Evolutionary conservation across 2,113 vertebrate genomes (phyloP), one percentile per base, ranked within the genome.

Genomic region (Panthera uncia): DNA sequence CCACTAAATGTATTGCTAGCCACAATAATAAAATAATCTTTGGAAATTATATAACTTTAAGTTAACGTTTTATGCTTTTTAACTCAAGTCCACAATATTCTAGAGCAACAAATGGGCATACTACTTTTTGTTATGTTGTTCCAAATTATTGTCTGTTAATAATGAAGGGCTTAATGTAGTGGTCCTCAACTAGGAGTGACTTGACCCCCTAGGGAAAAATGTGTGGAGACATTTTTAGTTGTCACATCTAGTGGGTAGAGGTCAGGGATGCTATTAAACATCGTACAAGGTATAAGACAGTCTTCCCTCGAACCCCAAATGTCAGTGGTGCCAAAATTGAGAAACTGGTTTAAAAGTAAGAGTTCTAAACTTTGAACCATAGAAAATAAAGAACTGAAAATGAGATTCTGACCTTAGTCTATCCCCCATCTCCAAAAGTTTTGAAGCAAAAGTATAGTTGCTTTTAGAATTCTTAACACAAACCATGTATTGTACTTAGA

Each of bases 391-490:
- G 11, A 92, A 66, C n/a, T 63, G 29, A 93, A 91, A 89, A 52
- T 91, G 38, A 88, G n/a, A 38, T 85, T 36, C 61, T 89, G 25
- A 29, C 15, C 31, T 84, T 14, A 68, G 21, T 80, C 63, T 23
- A 14, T 84, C 63, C n/a, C 29, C 36, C 23, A 0, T 85, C 4
- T 94, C 41, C 50, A 50, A 48, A 94, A 89, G 55, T 73, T 76
- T 91, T 91, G 48, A 85, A 81, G n/a, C 1, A 50, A 3, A 45
- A 45, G 45, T 38, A 4, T 57, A 66, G 12, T 80, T 85, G 45
- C 45, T 96, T 36, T 80, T 95, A 65, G 33, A 85, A 55, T 93
- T 14, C 25, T 91, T 74, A 76, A 84, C 91, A 66, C 45, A 96
- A 71, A 79, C 16, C 7, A 15, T 93, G 31, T 19, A 38, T 50